Base-by-base conservation (phyloP, 2,888 invertebrate species). In the Microplitis manilae region DNA sequence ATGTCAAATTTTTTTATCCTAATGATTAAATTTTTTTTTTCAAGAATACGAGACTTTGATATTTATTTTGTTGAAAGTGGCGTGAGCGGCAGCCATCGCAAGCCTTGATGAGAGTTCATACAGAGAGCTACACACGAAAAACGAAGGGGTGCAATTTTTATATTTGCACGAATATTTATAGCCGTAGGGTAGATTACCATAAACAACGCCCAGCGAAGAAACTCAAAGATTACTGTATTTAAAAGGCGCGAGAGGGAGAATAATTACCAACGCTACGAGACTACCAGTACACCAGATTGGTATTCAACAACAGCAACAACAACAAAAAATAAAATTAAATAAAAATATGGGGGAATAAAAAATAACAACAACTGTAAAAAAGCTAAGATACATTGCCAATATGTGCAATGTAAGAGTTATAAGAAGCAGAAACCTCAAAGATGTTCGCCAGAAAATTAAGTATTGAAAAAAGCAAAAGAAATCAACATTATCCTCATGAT, bases 111-210 rank as follows among this genome's bases (percentile, higher is more conserved):
- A 68, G 39, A 41, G 50, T 20, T 64, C 61, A 41, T 38, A 68
- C 67, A 64, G 68, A 38, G 71, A 38, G 71, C 75, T 68, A 73
- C 65, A 71, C 68, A 59, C 50, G 50, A 50, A 50, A 73, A 67
- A 60, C 80, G 78, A 80, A 84, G 83, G 86, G 84, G 83, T 86
- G 87, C 85, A 88, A 89, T 89, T 88, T 89, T 87, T 87, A 86
- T 86, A 87, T 87, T 88, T 87, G 86, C 84, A 68, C 79, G 86
- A 87, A 86, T 89, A 89, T 89, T 88, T 89, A 88, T 88, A 84
- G 86, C 86, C 81, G 80, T 80, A 81, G 80, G 83, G 79, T 79
- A 85, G 85, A 89, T 88, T 88, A 88, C 86, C 89, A 88, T 89
- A 87, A 89, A 89, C 88, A 88, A 87, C 85, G 80, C 80, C 75